Base-by-base conservation (phyloP, 2,797 vertebrate genomes). In the Steatocranus sp. region DNA sequence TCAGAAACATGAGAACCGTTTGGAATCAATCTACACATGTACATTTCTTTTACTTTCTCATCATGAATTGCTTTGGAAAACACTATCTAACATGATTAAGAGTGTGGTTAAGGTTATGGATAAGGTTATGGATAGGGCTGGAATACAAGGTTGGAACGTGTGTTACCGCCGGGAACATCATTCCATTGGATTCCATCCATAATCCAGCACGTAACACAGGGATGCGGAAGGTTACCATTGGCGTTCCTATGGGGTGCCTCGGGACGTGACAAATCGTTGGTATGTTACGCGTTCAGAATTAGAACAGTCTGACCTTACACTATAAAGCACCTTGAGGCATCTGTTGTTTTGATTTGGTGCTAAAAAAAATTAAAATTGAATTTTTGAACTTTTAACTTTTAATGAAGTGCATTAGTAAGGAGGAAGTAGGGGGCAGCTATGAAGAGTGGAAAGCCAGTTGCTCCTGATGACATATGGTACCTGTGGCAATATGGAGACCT, bases 101-200 rank as follows among this genome's bases (percentile, higher is more conserved):
- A 6, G 49, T 50, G 49, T 20, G n/a, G 49, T 11, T 3, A 50
- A 50, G 5, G 48, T 20, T 49, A 49, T 10, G 18, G 17, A 48
- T n/a, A n/a, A 48, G 46, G 48, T 50, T 50, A 50, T 20, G 48
- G 0, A 20, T 4, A 11, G 10, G n/a, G 49, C n/a, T 50, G 5
- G n/a, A 50, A 50, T 6, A 50, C 10, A 50, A 3, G n/a, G 5
- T 0, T 50, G 49, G n/a, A 50, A 50, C 1, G 5, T 11, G n/a
- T 50, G 10, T 50, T 50, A 20, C 49, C n/a, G 0, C 49, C 2
- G 2, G 49, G n/a, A 20, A 10, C 10, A 20, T 50, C 49, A 50
- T 50, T 50, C n/a, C n/a, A 50, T 4, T 50, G 49, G 49, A 20
- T 20, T n/a, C n/a, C 49, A 11, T 50, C n/a, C 49, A 11, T 20